Base-by-base conservation (phyloP, 2,888 invertebrate species). In the Andrena bucephala region DNA sequence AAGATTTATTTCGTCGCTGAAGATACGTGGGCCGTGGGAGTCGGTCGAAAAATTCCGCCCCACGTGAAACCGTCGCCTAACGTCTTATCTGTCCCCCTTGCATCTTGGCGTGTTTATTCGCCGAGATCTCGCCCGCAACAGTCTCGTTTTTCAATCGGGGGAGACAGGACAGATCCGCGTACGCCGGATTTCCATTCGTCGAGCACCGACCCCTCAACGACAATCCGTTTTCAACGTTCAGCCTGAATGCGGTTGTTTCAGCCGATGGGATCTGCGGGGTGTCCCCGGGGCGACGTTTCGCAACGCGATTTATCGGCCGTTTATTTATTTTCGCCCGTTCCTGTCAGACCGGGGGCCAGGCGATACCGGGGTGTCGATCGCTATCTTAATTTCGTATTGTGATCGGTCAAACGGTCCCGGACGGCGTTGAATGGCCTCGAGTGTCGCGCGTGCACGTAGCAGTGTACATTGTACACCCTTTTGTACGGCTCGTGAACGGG, bases 371-470 rank as follows among this genome's bases (percentile, higher is more conserved):
- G 88, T 86, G 90, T 89, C 90, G 91, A 92, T 92, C 90, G 85
- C 88, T 92, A 92, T 92, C 92, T 92, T 91, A 91, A 92, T 92
- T 92, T 92, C 87, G 84, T 85, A 92, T 92, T 92, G 92, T 92
- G 85, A 87, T 83, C 89, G 86, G 83, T 86, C 88, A 85, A 89
- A 88, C 84, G 85, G 87, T 63, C 77, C 83, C 76, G 77, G 82
- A 68, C 48, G 75, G 79, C 71, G 77, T 59, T 66, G 24, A 68
- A 84, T 75, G 77, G 78, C 42, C 50, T 65, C 59, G 29, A 65
- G 65, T 77, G 31, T 20, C 33, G 42, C 24, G 67, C 66, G 63
- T 68, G 66, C 62, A 78, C 59, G 77, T 68, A 82, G 73, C 79
- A 66, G 71, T 71, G 77, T 70, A 88, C 85, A 77, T 63, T 83